A percentile compares a stretch with the other conserved stretches of the same genome.
Evolutionary conservation across 2,113 vertebrate species (phyloP).

Genomic region (Tragelaphus scriptus): DNA sequence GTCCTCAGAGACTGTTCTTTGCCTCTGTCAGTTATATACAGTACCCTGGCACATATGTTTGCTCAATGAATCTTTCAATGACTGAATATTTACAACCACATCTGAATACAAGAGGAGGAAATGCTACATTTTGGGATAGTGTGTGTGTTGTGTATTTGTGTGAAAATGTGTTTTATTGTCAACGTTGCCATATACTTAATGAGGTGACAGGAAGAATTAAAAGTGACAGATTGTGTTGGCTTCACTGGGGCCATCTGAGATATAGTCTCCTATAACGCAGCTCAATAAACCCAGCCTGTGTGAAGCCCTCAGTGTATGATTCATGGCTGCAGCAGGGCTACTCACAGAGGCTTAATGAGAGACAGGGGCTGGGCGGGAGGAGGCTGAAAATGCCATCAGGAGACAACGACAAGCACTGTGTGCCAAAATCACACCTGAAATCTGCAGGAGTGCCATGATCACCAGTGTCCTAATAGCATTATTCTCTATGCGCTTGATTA

Average conservation of each 20-base stretch:
- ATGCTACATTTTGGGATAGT: slow-evolving; percentile 36
- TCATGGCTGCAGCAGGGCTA: slow-evolving; percentile 54
- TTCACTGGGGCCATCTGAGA: slow-evolving; percentile 72
- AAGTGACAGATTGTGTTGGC: slow-evolving; percentile 81
- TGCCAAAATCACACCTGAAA: not conserved
- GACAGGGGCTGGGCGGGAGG: not conserved
- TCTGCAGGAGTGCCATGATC: not conserved
- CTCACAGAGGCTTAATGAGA: slow-evolving; percentile 42
- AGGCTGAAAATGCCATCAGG: not conserved
- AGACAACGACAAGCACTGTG: not conserved
- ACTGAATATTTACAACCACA: slow-evolving; percentile 70
- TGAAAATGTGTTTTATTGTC: slow-evolving; percentile 64
- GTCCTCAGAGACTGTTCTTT: slow-evolving; percentile 70
- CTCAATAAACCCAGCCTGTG: slow-evolving; percentile 75
- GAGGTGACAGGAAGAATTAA: slow-evolving; percentile 83
- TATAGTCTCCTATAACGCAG: slow-evolving; percentile 70
- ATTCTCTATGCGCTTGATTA: not conserved
- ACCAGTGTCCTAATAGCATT: not conserved
- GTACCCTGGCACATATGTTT: slow-evolving; percentile 73
- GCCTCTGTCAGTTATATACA: slow-evolving; percentile 72
- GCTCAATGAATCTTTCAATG: slow-evolving; percentile 76
- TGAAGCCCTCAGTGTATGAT: slow-evolving; percentile 69
- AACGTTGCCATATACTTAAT: slow-evolving; percentile 72
- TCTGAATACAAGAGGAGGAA: slow-evolving; percentile 57
- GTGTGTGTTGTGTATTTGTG: not conserved